These are phyloP conservation scores for Himalopsyche kuldschensis DNA, from an alignment of 2,888 invertebrate genomes.

Conservation along the genomic window DNA sequence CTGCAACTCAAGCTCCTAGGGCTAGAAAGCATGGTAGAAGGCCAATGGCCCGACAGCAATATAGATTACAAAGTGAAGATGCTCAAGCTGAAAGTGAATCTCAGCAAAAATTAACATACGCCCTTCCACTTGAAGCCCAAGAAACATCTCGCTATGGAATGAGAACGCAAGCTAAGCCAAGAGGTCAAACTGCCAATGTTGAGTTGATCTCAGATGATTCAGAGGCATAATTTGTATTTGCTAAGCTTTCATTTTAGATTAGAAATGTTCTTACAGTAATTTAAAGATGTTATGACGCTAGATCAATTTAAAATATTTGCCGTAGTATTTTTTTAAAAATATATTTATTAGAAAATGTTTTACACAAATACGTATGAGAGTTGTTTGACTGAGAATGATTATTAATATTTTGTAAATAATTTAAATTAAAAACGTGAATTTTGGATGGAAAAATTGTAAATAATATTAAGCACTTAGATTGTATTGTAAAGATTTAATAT, in stretches of 20 bases:
- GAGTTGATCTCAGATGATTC: neutral
- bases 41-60: slow-evolving; percentile 23
- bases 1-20: slow-evolving; percentile 24
- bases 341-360: neutral
- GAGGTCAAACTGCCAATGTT: neutral
- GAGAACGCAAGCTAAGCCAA: slow-evolving; percentile 22
- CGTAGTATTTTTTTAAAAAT: neutral
- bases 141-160: slow-evolving; percentile 33
- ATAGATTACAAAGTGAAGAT: slow-evolving; percentile 20
- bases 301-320: neutral
- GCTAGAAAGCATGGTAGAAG: slow-evolving; percentile 32
- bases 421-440: neutral
- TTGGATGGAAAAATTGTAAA: neutral
- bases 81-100: slow-evolving; percentile 29
- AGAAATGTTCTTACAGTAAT: neutral
- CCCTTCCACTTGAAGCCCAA: slow-evolving; percentile 13
- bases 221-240: neutral
- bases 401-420: neutral
- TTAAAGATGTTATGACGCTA: neutral
- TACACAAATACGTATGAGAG: neutral
- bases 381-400: neutral
- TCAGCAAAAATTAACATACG: slow-evolving; percentile 19
- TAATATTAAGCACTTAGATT: neutral
- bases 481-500: neutral
- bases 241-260: neutral